Evolutionary conservation across 2,797 vertebrate genomes (phyloP), one percentile per base, ranked within the genome.

Genomic region (Pseudochromis fuscus): DNA sequence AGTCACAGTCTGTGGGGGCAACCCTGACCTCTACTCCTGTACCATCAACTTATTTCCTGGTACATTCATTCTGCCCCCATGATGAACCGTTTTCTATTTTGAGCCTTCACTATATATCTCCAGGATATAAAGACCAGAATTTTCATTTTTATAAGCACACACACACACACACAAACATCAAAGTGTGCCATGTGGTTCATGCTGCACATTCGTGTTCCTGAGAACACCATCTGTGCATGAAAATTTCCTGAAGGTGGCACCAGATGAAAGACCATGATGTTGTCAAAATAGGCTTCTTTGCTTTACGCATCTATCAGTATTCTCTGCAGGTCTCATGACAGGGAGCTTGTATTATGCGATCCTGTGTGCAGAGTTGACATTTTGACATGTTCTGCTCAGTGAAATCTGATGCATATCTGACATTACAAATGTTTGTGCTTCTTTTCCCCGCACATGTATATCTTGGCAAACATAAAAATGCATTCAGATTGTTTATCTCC

Each of bases 351-450:
- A 38, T 59, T 37, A 23, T 40, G 16, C 31, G 23, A 19, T 27
- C 18, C 8, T 7, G 1, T 49, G 46, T 53, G 31, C 10, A 48
- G 48, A 40, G 38, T 7, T 53, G 24, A 49, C 52, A 69, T 40
- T 42, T 55, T 66, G 33, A 27, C 42, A n/a, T 38, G 51, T 56
- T 75, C 50, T 60, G 25, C 60, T 61, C 15, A 59, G 28, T 61
- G 16, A 11, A 28, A 30, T 65, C 16, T 58, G 46, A 61, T 38
- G 23, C 53, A 40, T 28, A 60, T 69, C 42, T 77, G 57, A 70
- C 60, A 25, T 35, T 12, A 23, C 27, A 72, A 59, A 59, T 51
- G 30, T 31, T 24, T 52, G 8, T 35, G n/a, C n/a, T 38, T n/a
- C 15, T 8, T 40, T 38, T 11, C 28, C 13, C 24, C 61, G 52